Base-by-base conservation (phyloP, 92 coral and sea anemone species). In the Plumapathes pennacea region DNA sequence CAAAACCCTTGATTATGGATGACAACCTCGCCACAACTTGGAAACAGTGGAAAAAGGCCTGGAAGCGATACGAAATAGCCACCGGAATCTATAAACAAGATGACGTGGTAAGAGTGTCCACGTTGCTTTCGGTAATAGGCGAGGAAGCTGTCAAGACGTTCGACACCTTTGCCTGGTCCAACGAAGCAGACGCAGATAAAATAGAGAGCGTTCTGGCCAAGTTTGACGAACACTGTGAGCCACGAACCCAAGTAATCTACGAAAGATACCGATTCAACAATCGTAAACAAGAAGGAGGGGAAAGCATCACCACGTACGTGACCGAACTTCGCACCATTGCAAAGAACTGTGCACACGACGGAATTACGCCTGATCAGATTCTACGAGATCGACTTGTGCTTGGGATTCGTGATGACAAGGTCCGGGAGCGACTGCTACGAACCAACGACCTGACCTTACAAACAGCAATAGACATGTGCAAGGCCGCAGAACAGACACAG, bases 81-180 rank as follows among this genome's bases (percentile, higher is more conserved):
- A n/a, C n/a, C n/a, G n/a, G n/a, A n/a, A n/a, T n/a, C n/a, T n/a
- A n/a, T n/a, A n/a, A n/a, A n/a, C n/a, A n/a, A n/a, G n/a, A n/a
- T n/a, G n/a, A n/a, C n/a, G n/a, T n/a, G n/a, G n/a, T n/a, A n/a
- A n/a, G n/a, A n/a, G n/a, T 54, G 43, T 68, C 66, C 4, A 68
- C 66, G 2, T 37, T 68, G 25, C 57, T 68, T 26, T 26, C 43
- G 20, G 25, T 68, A 15, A 68, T 56, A 11, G 76, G 66, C 27
- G 76, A 68, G 63, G 68, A 57, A 17, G 77, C 57, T 50, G 59
- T 38, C 28, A 70, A 58, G 58, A 46, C 59, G 8, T 57, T 53
- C 39, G 68, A 70, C 40, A 70, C 68, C 14, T 70, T 70, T 38
- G 32, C 21, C 26, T 67, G 58, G 40, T 8, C n/a, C 40, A n/a